phyloP scores from a whole-genome alignment of 2,888 invertebrate species.

The Cephus rjabovi region DNA sequence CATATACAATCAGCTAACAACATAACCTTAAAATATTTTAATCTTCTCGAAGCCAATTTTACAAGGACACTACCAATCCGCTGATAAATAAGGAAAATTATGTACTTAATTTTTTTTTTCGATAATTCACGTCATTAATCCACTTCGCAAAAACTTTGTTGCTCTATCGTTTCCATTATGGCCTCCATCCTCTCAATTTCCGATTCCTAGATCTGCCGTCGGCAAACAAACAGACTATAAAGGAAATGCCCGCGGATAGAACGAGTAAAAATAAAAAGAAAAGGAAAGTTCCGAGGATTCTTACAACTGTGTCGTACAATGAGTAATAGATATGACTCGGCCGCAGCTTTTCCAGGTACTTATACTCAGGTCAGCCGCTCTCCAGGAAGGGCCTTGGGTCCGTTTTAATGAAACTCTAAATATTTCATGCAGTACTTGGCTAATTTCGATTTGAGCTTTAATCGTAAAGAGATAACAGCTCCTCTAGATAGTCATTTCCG shows the following conservation, averaged over 20 bases:
- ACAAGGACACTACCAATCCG: not conserved
- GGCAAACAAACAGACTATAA: not conserved
- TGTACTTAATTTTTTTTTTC: too few species aligned
- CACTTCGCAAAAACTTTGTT: not conserved
- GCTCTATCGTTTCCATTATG: not conserved
- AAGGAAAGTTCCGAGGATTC: not conserved
- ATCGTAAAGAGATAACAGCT: constrained; percentile 7
- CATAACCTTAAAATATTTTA: not conserved
- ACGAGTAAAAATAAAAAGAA: not conserved
- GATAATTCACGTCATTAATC: not conserved
- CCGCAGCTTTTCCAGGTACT: not conserved
- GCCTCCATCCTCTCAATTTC: not conserved
- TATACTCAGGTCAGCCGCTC: not conserved
- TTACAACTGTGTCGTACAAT: not conserved
- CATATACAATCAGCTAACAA: not conserved
- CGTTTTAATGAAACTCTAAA: constrained; percentile 53
- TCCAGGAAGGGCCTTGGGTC: constrained; percentile 7
- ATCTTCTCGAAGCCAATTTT: not conserved
- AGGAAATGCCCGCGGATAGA: not conserved
- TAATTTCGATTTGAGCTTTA: constrained; percentile 1
- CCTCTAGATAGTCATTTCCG: not conserved
- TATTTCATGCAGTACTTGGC: constrained; percentile 37
- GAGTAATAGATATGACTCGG: not conserved
- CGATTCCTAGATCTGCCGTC: not conserved
- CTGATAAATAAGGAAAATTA: not conserved